These are phyloP conservation scores for Chunga burmeisteri DNA, from an alignment of 2,113 vertebrate genomes.

Conservation along the genomic window DNA sequence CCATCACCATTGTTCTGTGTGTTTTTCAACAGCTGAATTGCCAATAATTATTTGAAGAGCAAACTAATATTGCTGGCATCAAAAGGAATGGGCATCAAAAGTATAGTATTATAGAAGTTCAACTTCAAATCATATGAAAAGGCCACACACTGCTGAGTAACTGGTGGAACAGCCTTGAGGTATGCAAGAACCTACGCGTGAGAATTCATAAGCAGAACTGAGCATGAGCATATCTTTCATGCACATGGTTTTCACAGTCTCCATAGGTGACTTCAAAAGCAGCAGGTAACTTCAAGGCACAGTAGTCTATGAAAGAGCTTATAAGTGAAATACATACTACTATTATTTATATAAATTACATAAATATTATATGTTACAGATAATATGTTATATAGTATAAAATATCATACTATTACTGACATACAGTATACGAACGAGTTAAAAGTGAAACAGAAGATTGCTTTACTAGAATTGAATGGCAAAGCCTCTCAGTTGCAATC, in stretches of 20 bases:
- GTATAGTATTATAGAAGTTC: neutral
- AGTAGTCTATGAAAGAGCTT: neutral
- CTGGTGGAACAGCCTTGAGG: neutral
- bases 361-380: neutral
- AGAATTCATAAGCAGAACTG: neutral
- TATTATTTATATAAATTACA: neutral
- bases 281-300: neutral
- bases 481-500: neutral
- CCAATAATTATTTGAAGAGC: neutral
- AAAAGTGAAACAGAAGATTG: neutral
- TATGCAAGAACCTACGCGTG: neutral
- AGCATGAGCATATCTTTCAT: neutral
- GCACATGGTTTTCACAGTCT: neutral
- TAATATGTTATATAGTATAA: neutral
- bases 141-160: neutral
- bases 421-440: neutral
- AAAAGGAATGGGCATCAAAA: slow-evolving; percentile 16
- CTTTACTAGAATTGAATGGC: neutral
- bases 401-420: neutral
- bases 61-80: neutral
- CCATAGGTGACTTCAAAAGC: neutral
- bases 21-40: neutral
- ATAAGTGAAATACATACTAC: neutral
- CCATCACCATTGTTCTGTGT: neutral
- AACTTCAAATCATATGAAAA: neutral